Conservation (phyloP, 2,113 vertebrate species). For the Stictonetta naevosa region DNA sequence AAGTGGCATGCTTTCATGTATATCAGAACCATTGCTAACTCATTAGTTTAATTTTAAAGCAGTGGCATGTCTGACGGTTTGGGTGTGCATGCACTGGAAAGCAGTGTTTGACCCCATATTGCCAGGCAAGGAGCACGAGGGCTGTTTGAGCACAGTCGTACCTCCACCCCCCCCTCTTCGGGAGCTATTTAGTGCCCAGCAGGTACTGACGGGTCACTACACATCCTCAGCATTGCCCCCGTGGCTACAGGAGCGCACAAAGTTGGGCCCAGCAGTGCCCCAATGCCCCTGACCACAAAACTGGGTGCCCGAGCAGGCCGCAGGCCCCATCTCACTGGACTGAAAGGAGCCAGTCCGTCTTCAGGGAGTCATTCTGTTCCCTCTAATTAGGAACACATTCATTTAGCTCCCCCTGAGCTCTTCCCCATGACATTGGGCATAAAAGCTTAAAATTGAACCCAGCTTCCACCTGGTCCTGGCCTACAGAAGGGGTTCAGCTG, state of each 20-base stretch:
- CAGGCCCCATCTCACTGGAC: neutral
- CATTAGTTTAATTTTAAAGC: neutral
- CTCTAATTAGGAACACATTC: neutral
- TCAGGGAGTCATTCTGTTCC: neutral
- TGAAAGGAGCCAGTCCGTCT: neutral
- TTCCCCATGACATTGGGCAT: neutral
- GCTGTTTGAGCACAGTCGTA: neutral
- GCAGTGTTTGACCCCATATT: too few species aligned
- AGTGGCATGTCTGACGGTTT: neutral
- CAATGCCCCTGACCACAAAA: too few species aligned
- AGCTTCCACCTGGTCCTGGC: neutral
- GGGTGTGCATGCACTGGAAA: too few species aligned
- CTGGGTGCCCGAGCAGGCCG: too few species aligned
- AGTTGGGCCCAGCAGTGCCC: neutral
- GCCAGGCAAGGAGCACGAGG: too few species aligned
- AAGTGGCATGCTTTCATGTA: neutral
- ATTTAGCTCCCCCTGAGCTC: neutral
- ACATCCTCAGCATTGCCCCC: too few species aligned
- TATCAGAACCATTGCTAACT: neutral
- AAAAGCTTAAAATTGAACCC: neutral
- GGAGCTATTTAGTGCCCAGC: neutral
- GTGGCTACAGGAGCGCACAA: neutral
- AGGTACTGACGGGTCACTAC: too few species aligned
- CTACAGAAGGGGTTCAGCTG: neutral
- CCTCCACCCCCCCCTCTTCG: neutral